Evolutionary conservation across 2,113 vertebrate species (phyloP), one percentile per base, ranked within the genome.

Genomic region (Odontesthes bonariensis): DNA sequence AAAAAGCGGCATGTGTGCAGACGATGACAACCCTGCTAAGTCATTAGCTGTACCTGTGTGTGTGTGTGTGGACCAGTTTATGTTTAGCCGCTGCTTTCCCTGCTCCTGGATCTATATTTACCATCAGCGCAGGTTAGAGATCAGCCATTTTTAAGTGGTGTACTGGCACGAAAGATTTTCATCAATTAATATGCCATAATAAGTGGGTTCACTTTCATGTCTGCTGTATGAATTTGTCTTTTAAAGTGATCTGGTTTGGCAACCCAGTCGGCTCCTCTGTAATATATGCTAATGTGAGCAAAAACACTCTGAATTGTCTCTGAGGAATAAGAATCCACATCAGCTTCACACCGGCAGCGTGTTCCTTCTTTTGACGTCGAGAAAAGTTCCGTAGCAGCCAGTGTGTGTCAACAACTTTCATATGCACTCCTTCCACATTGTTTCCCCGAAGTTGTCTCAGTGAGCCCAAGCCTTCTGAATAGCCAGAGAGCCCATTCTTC

Each of bases 131-230:
- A 64, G 86, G 90, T 84, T 79, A 89, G 68, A 88, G 89, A 58
- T 89, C 80, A 10, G 20, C 64, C 79, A 40, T 87, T 86, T 88
- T 71, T 73, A 79, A 89, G 88, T 63, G 84, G 79, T 83, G 87
- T 85, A 91, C 91, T 90, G 90, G 92, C 90, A 90, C 72, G 22
- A 83, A 77, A 73, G 85, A 90, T 91, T 81, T 85, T 69, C 84
- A 83, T 89, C 83, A 86, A 91, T 92, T 92, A 92, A 91, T 81
- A 92, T 87, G 86, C 87, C 85, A 88, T 89, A 91, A 92, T 72
- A 86, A 69, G 72, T 1, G 58, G 70, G 83, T 88, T 89, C 85
- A 79, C 90, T 92, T 89, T 83, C 77, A 84, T 53, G 78, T 75
- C 64, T 44, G 54, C 64, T 82, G 68, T 77, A 64, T 80, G 89